phyloP scores from a whole-genome alignment of 2,797 vertebrate genomes.

The Uromys caudimaculatus region DNA sequence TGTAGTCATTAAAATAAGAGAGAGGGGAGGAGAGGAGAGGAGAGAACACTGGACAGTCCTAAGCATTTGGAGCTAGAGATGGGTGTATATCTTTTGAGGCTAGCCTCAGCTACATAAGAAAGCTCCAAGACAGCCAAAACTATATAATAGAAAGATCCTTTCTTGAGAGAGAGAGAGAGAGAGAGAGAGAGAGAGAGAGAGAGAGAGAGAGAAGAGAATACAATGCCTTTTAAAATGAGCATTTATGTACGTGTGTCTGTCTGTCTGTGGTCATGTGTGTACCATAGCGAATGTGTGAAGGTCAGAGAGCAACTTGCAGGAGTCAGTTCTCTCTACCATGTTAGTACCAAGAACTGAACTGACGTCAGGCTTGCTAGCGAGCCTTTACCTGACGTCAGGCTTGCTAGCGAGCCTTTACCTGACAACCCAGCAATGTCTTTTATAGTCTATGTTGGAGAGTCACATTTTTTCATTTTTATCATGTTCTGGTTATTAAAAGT shows the following conservation, averaged over 20 bases:
- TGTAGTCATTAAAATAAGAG: background rate
- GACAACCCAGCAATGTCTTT: background rate
- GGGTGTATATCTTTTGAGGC: background rate
- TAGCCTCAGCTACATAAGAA: background rate
- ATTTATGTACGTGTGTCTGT: background rate
- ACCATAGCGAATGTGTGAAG: background rate
- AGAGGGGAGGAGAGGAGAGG: background rate
- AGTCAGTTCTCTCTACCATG: background rate
- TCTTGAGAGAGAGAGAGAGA: background rate
- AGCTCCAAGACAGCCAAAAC: background rate
- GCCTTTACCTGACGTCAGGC: background rate
- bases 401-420: background rate
- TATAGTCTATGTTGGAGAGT: background rate
- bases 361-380: background rate
- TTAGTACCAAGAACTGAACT: background rate
- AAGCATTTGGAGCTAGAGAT: background rate
- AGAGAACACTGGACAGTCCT: background rate
- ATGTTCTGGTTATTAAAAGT: constrained; percentile 23
- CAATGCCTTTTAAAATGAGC: background rate
- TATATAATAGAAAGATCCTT: background rate
- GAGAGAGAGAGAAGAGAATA: background rate
- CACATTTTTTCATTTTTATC: background rate
- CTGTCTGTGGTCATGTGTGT: background rate
- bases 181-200: background rate
- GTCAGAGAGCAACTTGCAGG: background rate